phyloP scores from a whole-genome alignment of 2,113 vertebrate species.

The Arizona elegans region DNA sequence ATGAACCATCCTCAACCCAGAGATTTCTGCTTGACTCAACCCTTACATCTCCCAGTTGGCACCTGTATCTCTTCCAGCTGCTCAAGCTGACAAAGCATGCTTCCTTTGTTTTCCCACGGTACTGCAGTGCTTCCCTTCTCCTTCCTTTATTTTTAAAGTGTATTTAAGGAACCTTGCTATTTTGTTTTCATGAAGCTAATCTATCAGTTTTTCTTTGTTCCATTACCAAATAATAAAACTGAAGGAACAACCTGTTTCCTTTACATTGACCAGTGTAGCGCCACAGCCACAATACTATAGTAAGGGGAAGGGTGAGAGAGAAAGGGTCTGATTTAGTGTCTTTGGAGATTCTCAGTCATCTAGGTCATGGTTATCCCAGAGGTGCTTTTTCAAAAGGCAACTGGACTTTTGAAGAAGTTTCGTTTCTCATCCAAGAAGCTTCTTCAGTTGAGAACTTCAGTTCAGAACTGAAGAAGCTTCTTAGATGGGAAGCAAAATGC shows the following conservation, averaged over 20 bases:
- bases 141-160: not conserved
- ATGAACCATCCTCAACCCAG: not conserved
- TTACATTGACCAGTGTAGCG: not conserved
- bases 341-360: not conserved
- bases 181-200: not conserved
- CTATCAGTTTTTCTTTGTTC: not conserved
- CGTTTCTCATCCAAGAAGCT: too few relatives aligned
- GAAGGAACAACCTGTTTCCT: not conserved
- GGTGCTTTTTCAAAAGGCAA: too few relatives aligned
- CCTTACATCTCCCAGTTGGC: not conserved
- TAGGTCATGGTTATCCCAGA: not conserved
- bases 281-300: not conserved
- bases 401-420: too few relatives aligned
- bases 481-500: not conserved
- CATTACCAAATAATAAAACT: not conserved
- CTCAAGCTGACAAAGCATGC: not conserved
- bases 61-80: not conserved
- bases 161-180: not conserved
- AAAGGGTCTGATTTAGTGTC: not conserved
- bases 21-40: not conserved
- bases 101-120: not conserved
- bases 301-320: not conserved
- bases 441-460: not conserved
- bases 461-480: not conserved
- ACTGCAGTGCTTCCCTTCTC: not conserved